These are phyloP conservation scores for Lepilemur septentrionalis DNA, from an alignment of 2,797 vertebrate genomes.

Conservation along the genomic window DNA sequence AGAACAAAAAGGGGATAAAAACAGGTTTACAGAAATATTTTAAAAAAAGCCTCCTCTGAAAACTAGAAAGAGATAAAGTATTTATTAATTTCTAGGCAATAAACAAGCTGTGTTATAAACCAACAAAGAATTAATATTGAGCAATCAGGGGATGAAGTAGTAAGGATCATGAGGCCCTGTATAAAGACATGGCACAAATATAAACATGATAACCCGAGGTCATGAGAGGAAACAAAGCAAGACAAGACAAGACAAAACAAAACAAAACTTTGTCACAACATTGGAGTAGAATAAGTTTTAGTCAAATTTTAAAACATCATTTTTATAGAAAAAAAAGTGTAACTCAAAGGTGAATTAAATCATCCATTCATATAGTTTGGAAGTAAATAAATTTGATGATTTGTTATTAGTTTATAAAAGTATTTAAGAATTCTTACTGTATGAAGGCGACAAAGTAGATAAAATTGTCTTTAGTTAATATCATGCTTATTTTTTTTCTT, in stretches of 20 bases:
- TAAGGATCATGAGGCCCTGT: background rate
- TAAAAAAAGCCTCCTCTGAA: background rate
- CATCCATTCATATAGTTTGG: background rate
- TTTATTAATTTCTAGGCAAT: background rate
- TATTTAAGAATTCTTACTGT: background rate
- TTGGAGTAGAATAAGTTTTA: background rate
- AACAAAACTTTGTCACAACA: background rate
- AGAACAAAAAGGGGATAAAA: background rate
- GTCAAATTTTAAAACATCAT: background rate
- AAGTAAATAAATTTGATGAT: background rate
- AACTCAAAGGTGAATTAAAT: background rate
- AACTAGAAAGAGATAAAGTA: background rate
- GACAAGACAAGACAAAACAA: background rate
- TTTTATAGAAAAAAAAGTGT: background rate
- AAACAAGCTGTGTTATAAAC: background rate
- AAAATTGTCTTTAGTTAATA: background rate
- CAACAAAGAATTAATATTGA: background rate
- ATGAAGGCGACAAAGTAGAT: background rate
- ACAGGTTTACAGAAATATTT: background rate
- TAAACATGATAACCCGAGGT: background rate
- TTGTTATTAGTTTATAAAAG: background rate
- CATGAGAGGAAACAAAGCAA: background rate
- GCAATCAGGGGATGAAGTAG: background rate
- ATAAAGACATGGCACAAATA: background rate
- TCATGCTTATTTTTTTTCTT: background rate